Percentiles rank a stretch among this genome's conserved stretches.
These are phyloP conservation scores for Corythaixoides concolor DNA, from an alignment of 2,113 vertebrate genomes.

Conservation along the genomic window DNA sequence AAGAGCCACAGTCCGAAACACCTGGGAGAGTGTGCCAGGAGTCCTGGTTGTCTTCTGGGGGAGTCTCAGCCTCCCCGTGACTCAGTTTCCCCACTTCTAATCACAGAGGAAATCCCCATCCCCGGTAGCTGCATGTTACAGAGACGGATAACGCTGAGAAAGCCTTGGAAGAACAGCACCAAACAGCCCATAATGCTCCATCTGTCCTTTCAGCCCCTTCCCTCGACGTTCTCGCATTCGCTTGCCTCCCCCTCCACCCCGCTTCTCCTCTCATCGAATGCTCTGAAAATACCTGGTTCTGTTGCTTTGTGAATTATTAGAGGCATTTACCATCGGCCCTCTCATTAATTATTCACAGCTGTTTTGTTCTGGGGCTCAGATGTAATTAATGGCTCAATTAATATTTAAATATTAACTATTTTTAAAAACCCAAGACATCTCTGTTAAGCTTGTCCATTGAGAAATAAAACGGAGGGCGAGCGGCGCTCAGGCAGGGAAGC, in stretches of 20 bases:
- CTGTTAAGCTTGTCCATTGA: slow-evolving; percentile 59
- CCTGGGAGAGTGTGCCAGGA: not conserved
- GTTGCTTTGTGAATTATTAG: slow-evolving; percentile 69
- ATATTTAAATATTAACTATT: slow-evolving; percentile 78
- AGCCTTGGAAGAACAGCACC: not conserved
- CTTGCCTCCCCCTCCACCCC: not conserved
- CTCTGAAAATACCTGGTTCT: slow-evolving; percentile 60
- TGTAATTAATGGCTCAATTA: slow-evolving; percentile 78
- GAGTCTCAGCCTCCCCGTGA: accelerated
- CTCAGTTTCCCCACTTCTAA: not conserved
- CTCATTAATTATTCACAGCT: slow-evolving; percentile 73
- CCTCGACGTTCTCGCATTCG: accelerated
- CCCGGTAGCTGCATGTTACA: accelerated
- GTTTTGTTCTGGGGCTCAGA: slow-evolving; percentile 73
- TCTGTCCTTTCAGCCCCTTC: not conserved
- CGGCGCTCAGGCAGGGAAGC: not conserved
- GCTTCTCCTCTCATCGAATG: not conserved
- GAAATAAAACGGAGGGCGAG: not conserved
- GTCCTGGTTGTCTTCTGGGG: not conserved
- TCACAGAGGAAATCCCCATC: not conserved
- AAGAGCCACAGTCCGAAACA: not conserved
- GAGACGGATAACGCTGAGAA: not conserved
- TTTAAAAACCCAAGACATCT: slow-evolving; percentile 70
- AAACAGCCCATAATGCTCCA: not conserved
- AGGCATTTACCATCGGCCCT: slow-evolving; percentile 69